Evolutionary conservation across 2,797 vertebrate genomes (phyloP).

Genomic region (Diglossa cyanea): DNA sequence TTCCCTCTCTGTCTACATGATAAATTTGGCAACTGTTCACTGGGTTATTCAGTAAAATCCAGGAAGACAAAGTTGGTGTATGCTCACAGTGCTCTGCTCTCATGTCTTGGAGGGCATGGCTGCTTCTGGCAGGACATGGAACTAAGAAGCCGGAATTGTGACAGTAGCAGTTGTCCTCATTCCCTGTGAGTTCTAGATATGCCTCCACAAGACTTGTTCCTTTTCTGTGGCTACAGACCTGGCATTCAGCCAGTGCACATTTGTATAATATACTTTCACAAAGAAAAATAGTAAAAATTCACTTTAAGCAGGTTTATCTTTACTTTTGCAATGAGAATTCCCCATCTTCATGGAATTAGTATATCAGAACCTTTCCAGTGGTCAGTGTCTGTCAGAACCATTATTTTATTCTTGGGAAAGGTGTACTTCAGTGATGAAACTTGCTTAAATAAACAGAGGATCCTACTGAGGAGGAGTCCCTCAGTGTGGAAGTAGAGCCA

Average conservation of each 20-base stretch:
- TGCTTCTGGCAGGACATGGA: neutral
- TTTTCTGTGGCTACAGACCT: neutral
- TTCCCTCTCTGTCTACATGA: neutral
- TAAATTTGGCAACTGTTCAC: neutral
- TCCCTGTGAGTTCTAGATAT: neutral
- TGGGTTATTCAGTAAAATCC: neutral
- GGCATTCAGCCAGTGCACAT: neutral
- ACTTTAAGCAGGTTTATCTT: neutral
- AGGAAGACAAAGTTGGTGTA: neutral
- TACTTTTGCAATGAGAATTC: neutral
- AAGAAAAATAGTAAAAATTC: neutral
- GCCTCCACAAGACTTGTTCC: neutral
- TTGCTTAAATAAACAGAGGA: neutral
- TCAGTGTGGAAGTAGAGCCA: neutral
- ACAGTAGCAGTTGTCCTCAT: neutral
- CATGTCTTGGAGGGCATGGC: neutral
- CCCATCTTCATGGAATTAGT: neutral
- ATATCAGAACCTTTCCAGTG: neutral
- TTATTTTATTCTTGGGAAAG: neutral
- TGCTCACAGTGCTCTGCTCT: neutral
- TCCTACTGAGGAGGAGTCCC: neutral
- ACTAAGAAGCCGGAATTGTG: neutral
- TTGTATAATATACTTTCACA: neutral
- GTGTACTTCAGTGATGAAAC: neutral
- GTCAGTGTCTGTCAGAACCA: neutral